Evolutionary conservation across 2,113 vertebrate species (phyloP), one percentile per base, ranked within the genome.

Genomic region (Perognathus longimembris): DNA sequence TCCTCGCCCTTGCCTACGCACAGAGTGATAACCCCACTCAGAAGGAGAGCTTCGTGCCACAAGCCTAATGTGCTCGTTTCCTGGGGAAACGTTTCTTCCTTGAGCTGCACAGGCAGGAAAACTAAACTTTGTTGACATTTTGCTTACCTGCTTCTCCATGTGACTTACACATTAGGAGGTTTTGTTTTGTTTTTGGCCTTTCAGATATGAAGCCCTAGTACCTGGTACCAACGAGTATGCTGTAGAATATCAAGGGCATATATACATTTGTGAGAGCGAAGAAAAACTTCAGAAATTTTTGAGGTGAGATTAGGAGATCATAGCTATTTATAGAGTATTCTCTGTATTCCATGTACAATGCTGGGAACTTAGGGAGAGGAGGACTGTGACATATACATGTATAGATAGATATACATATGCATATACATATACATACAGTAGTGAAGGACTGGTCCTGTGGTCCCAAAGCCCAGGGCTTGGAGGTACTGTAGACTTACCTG

Each of bases 121-220:
- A 76, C 30, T 30, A 94, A 71, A 71, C 26, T 5, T 88, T 87
- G 14, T 67, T 89, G 64, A 76, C 14, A 32, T 74, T 80, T 91
- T 75, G 61, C 70, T 82, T 82, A 71, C 7, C 69, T 3, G 73
- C 5, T 10, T 30, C 36, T 90, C 14, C 5, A 61, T 63, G 40
- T 64, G 79, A 83, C 75, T 85, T 50, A 50, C 61, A 64, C 45
- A 88, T 1, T 30, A 66, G 10, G 36, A 30, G 45, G 70, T 78
- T 73, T 32, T 15, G 28, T 59, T 38, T 38, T 70, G 20, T 8
- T 88, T 22, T 94, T 74, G 3, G 0, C 73, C 71, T 97, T 85
- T 92, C 92, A 99, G 99, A 92, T 99, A 99, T 83, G 99, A 99
- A 97, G 98, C 99, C 59, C 96, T 99, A 85, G 97, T 99, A 91